Evolutionary conservation across 2,888 invertebrate species (phyloP).

Genomic region (Epirrhoe alternata): DNA sequence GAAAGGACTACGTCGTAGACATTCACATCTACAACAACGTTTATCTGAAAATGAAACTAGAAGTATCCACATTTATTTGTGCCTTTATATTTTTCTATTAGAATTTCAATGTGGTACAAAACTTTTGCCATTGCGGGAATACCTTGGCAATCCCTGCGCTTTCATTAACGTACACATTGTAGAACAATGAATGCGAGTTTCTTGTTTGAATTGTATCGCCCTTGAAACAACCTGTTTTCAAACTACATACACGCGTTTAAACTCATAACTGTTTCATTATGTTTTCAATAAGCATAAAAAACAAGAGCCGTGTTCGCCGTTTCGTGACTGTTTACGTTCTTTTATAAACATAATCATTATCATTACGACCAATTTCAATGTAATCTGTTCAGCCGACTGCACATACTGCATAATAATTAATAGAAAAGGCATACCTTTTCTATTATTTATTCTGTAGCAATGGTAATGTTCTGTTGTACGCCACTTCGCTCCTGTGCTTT

Average conservation of each 20-base stretch:
- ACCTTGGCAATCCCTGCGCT: constrained; percentile 22
- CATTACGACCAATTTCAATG: too few relatives aligned
- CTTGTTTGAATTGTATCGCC: constrained; percentile 24
- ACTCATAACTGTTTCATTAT: constrained; percentile 1
- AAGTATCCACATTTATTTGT: neutral
- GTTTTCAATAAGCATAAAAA: neutral
- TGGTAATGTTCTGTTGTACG: too few relatives aligned
- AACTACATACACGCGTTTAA: constrained; percentile 8
- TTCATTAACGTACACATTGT: constrained; percentile 30
- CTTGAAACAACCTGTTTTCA: constrained; percentile 21
- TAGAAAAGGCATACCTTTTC: too few relatives aligned
- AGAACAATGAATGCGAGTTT: constrained; percentile 24
- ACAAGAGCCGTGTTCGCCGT: neutral
- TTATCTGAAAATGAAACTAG: constrained; percentile 1
- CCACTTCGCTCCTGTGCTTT: too few relatives aligned
- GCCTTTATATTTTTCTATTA: constrained; percentile 6
- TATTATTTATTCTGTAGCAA: too few relatives aligned
- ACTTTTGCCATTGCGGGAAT: constrained; percentile 29
- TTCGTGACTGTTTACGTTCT: too few relatives aligned
- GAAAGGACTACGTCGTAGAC: neutral
- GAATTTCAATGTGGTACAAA: constrained; percentile 27
- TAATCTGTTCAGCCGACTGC: too few relatives aligned
- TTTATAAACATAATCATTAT: too few relatives aligned
- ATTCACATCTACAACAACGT: neutral
- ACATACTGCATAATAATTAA: too few relatives aligned